phyloP scores from a whole-genome alignment of 2,797 vertebrate species.

The Arnoldichthys spilopterus region DNA sequence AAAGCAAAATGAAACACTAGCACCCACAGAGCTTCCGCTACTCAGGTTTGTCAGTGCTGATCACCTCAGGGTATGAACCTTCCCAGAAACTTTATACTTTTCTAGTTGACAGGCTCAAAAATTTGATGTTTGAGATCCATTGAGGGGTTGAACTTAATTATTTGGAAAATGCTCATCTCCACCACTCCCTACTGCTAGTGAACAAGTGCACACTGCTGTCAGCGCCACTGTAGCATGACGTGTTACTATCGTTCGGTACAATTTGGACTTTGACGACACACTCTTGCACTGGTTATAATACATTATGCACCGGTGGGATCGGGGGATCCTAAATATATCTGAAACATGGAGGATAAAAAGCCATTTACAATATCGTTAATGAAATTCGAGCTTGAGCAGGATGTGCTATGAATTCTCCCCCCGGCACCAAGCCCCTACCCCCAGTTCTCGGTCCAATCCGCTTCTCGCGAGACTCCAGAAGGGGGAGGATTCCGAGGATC shows the following conservation, averaged over 20 bases:
- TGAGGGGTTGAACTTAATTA: neutral
- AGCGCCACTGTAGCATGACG: neutral
- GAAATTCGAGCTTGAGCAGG: neutral
- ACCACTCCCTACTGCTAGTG: neutral
- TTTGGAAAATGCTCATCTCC: neutral
- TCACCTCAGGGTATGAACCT: no score
- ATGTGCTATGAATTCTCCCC: neutral
- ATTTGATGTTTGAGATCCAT: neutral
- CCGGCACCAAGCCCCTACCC: neutral
- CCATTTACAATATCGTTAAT: neutral
- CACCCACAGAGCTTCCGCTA: no score
- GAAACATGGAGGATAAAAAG: neutral
- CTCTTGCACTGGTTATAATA: neutral
- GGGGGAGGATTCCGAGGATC: conserved; percentile 57
- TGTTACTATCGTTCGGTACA: neutral
- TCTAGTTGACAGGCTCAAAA: no score
- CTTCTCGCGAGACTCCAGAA: conserved; percentile 78
- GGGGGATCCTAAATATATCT: no score
- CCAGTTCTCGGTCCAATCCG: conserved; percentile 48
- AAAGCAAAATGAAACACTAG: no score
- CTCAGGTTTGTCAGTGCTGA: no score
- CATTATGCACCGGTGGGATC: no score
- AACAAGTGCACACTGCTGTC: neutral
- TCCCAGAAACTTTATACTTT: no score
- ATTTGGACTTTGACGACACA: neutral